Base-by-base conservation (phyloP, 2,113 vertebrate species). In the Porphyrio hochstetteri region DNA sequence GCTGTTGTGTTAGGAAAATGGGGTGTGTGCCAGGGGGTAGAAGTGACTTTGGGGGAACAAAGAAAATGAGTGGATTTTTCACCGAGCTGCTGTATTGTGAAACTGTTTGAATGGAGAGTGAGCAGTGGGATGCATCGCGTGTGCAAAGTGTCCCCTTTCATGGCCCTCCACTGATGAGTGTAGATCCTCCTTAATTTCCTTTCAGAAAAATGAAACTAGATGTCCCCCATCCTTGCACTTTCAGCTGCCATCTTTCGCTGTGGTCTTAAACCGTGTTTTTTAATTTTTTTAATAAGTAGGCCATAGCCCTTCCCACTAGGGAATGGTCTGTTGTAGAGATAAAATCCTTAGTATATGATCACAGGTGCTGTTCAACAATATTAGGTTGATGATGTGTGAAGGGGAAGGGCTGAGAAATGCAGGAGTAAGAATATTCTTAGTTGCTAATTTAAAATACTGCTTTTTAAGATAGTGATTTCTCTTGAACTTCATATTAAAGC, bases 141-240 rank as follows among this genome's bases (percentile, higher is more conserved):
- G 35, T 85, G 48, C 67, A 24, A 5, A 2, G 38, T 2, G 1
- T 64, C 67, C 68, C 40, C 53, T 60, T 48, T 46, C 17, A 0
- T 35, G 38, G 65, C 38, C 56, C 42, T 86, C 40, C 33, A 3
- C 63, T 69, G 50, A 77, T 59, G 48, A 80, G 2, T 27, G 40
- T 2, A 23, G 44, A 50, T 70, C 20, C 74, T 95, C 44, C 44
- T 29, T 24, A 29, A 83, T 67, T 36, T n/a, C 0, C 10, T n/a
- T 64, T 86, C n/a, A 59, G 72, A 42, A 92, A 65, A 63, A 67
- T 29, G 5, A 70, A 53, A 63, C n/a, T 16, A 38, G 53, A 38
- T 0, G 0, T 70, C 29, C 19, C 15, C 35, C 4, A 8, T 57
- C 68, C 33, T 68, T 75, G 56, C 40, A 56, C 17, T 67, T 46